Conservation (phyloP, 1,140 invertebrate species). For the Euwallacea fornicatus region DNA sequence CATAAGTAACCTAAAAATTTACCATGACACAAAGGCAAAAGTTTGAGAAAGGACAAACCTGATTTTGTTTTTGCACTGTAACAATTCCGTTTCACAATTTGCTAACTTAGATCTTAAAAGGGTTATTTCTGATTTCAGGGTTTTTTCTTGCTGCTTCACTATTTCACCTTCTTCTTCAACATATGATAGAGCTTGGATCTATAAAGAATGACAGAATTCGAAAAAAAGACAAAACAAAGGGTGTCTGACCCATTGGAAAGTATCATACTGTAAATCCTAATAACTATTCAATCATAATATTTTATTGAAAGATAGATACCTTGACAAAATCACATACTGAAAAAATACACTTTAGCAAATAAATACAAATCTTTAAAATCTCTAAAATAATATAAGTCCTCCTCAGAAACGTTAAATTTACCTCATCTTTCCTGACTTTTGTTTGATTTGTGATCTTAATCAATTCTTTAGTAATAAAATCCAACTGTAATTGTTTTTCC, state of each 20-base stretch:
- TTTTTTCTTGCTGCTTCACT: conserved; percentile 84
- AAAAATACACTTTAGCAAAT: not conserved
- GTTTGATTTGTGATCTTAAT: conserved; percentile 73
- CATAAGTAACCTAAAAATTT: conserved; percentile 58
- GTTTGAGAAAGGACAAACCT: conserved; percentile 53
- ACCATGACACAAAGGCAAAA: conserved; percentile 43
- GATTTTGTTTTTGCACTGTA: conserved; percentile 88
- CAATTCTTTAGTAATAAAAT: conserved; percentile 80
- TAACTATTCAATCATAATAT: too few species aligned
- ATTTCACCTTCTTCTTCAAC: conserved; percentile 87
- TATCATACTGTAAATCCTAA: too few species aligned
- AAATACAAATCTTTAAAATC: not conserved
- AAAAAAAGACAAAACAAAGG: not conserved
- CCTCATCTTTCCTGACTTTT: conserved; percentile 76
- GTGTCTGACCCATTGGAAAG: too few species aligned
- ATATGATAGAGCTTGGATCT: conserved; percentile 75
- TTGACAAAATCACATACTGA: not conserved
- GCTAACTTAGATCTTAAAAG: conserved; percentile 79
- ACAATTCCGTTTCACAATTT: conserved; percentile 84
- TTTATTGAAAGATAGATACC: too few species aligned
- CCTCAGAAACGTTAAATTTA: conserved; percentile 43
- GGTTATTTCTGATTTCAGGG: conserved; percentile 81
- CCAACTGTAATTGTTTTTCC: conserved; percentile 82
- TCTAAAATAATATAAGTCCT: too few species aligned
- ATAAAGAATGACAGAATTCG: conserved; percentile 28